Evolutionary conservation across 2,113 vertebrate genomes (phyloP).

Genomic region (Pao palembangensis): DNA sequence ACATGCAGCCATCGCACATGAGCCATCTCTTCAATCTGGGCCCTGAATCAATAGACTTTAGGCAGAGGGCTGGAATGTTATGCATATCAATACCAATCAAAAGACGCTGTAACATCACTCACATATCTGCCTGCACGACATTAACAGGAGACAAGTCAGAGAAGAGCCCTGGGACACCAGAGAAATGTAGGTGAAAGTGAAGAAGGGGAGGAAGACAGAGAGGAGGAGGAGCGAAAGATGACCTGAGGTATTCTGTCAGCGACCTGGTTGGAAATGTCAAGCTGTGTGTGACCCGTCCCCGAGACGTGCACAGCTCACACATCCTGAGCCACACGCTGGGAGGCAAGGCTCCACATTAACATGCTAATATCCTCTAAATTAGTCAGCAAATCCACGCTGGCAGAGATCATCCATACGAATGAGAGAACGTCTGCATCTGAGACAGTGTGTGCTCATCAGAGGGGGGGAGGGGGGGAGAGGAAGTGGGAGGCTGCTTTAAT

Average conservation of each 20-base stretch:
- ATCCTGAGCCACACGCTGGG: constrained; percentile 14
- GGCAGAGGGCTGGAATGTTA: no score
- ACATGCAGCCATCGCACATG: background rate
- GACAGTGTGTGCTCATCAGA: constrained; percentile 3
- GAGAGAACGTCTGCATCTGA: constrained; percentile 43
- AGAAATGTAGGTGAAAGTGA: background rate
- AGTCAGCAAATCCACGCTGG: constrained; percentile 51
- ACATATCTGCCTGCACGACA: no score
- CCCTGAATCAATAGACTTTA: no score
- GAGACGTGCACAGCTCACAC: constrained; percentile 23
- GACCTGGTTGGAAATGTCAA: constrained; percentile 49
- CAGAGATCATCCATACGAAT: constrained; percentile 52
- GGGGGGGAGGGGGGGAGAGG: constrained; percentile 10
- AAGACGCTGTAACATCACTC: no score
- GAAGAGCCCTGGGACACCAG: background rate
- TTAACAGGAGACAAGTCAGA: background rate
- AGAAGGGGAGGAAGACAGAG: background rate
- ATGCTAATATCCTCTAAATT: constrained; percentile 49
- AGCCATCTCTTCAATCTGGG: background rate
- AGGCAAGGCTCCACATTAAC: constrained; percentile 32
- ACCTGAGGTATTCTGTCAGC: constrained; percentile 7
- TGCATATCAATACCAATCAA: no score
- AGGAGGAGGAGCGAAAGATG: constrained; percentile 4
- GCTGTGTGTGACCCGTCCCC: background rate
- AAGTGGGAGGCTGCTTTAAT: constrained; percentile 40